These are phyloP conservation scores for Cybosia mesomella DNA, from an alignment of 2,888 invertebrate genomes.

Conservation along the genomic window DNA sequence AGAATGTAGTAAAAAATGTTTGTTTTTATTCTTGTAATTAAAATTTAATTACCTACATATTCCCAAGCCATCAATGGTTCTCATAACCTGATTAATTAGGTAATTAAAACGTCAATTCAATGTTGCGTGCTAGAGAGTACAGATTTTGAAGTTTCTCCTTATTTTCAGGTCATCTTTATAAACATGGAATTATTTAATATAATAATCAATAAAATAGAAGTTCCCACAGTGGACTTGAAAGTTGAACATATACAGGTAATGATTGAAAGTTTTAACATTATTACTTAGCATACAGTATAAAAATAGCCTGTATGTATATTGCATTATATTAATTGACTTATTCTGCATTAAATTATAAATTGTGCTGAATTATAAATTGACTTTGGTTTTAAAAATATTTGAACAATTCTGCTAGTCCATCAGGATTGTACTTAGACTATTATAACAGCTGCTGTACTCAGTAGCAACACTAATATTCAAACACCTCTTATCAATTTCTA, in stretches of 20 bases:
- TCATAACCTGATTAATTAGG: slow-evolving; percentile 23
- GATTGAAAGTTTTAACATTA: neutral
- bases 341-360: neutral
- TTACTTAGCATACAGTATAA: neutral
- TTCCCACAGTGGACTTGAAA: slow-evolving; percentile 56
- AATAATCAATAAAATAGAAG: slow-evolving; percentile 50
- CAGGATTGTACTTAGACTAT: no score
- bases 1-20: slow-evolving; percentile 76
- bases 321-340: neutral
- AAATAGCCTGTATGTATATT: neutral
- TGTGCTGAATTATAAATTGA: neutral
- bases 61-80: slow-evolving; percentile 50
- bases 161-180: slow-evolving; percentile 45
- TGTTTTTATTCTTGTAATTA: slow-evolving; percentile 56
- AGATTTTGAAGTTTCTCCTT: slow-evolving; percentile 17
- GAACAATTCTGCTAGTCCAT: neutral
- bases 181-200: slow-evolving; percentile 59
- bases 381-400: neutral
- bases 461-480: neutral
- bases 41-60: slow-evolving; percentile 53
- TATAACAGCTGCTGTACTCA: neutral
- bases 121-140: neutral
- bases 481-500: slow-evolving; percentile 53
- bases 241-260: slow-evolving; percentile 67
- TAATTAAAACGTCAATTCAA: slow-evolving; percentile 6